phyloP scores from a whole-genome alignment of 2,113 vertebrate species.

The Eudorcas thomsonii region DNA sequence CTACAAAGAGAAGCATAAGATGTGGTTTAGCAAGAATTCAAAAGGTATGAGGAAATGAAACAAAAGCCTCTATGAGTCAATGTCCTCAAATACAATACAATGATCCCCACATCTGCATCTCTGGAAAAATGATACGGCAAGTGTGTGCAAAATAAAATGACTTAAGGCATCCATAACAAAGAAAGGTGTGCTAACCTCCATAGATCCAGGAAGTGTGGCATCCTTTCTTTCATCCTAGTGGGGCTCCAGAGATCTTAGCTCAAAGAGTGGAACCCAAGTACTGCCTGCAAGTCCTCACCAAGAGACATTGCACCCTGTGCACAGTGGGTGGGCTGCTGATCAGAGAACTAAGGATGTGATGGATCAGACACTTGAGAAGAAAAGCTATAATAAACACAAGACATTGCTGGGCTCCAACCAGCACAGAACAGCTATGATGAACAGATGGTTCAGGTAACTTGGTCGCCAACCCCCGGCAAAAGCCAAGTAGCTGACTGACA shows the following conservation, averaged over 20 bases:
- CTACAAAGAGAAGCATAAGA: background rate
- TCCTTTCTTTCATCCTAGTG: background rate
- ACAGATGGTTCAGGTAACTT: background rate
- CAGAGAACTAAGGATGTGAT: background rate
- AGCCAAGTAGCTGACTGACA: background rate
- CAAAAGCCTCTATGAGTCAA: background rate
- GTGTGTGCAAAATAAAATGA: background rate
- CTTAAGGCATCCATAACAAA: background rate
- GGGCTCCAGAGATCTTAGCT: background rate
- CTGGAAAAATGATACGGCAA: background rate
- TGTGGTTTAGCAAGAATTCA: constrained; percentile 31
- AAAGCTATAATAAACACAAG: background rate
- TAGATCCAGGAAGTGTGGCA: background rate
- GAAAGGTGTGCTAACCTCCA: background rate
- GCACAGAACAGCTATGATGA: background rate
- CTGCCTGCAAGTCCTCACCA: background rate
- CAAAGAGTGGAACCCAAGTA: background rate
- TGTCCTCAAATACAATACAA: background rate
- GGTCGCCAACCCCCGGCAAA: background rate
- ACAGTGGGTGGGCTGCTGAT: background rate
- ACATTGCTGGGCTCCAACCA: background rate
- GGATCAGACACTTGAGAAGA: background rate
- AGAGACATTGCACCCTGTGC: background rate
- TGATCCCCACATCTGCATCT: background rate
- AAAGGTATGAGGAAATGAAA: constrained; percentile 46